Conservation (phyloP, 2,113 vertebrate species). For the Hippoglossus stenolepis region DNA sequence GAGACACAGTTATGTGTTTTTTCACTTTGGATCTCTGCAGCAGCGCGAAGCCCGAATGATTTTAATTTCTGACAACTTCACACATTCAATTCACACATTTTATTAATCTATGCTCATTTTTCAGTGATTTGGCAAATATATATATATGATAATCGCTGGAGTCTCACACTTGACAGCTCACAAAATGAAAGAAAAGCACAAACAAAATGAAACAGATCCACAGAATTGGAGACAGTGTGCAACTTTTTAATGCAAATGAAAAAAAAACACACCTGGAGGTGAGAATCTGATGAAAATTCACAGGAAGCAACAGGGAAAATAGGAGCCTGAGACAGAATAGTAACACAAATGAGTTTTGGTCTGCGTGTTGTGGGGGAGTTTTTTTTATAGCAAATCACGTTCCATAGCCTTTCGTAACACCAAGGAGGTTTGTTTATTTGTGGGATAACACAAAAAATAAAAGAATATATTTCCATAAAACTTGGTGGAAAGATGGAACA, state of each 20-base stretch:
- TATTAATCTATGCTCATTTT: background rate
- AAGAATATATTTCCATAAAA: too few relatives aligned
- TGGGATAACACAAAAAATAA: background rate
- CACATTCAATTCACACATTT: background rate
- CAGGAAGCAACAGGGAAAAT: background rate
- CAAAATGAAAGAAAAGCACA: background rate
- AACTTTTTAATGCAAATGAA: conserved; percentile 22
- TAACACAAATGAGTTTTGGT: conserved; percentile 6
- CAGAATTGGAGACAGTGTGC: background rate
- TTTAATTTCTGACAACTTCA: background rate
- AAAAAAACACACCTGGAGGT: conserved; percentile 4
- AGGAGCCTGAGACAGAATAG: background rate
- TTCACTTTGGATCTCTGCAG: background rate
- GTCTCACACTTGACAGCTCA: background rate
- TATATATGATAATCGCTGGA: background rate
- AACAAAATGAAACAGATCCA: background rate
- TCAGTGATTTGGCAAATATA: background rate
- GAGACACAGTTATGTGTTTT: background rate
- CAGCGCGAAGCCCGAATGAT: too few relatives aligned
- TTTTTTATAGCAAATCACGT: background rate
- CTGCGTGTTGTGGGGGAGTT: background rate
- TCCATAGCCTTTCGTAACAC: conserved; percentile 5
- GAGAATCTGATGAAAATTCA: conserved; percentile 32
- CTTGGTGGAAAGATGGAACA: too few relatives aligned
- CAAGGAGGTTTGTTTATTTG: too few relatives aligned